Conservation (phyloP, 2,113 vertebrate genomes). For the Rhizomys pruinosus region DNA sequence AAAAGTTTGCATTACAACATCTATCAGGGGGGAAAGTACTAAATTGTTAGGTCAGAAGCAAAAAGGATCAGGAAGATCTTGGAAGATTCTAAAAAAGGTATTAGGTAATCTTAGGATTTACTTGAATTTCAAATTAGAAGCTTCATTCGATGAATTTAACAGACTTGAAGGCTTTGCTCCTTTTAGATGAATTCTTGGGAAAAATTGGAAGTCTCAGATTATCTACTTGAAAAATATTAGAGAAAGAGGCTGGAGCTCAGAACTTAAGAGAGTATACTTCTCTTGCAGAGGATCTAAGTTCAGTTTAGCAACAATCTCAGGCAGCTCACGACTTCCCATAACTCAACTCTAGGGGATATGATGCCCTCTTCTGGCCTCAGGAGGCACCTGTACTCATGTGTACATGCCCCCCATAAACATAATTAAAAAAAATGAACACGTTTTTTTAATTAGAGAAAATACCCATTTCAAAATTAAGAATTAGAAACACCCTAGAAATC, state of each 20-base stretch:
- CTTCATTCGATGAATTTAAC: not conserved
- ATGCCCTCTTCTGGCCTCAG: not conserved
- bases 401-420: not conserved
- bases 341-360: not conserved
- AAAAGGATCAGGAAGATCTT: not conserved
- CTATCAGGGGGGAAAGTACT: rapidly evolving
- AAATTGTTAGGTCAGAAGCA: not conserved
- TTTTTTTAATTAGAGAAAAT: not conserved
- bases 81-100: not conserved
- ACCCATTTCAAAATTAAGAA: not conserved
- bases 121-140: slow-evolving; percentile 5
- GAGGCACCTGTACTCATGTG: not conserved
- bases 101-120: not conserved
- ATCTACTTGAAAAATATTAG: not conserved
- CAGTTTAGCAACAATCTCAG: not conserved
- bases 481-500: not conserved
- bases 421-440: not conserved
- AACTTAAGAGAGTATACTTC: not conserved
- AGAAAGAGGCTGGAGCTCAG: not conserved
- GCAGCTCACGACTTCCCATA: not conserved
- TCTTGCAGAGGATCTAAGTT: not conserved
- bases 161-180: not conserved
- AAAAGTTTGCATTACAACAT: not conserved
- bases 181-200: not conserved
- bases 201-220: not conserved